Base-by-base conservation (phyloP, 1,140 invertebrate species). In the Sycophaga agraensis region DNA sequence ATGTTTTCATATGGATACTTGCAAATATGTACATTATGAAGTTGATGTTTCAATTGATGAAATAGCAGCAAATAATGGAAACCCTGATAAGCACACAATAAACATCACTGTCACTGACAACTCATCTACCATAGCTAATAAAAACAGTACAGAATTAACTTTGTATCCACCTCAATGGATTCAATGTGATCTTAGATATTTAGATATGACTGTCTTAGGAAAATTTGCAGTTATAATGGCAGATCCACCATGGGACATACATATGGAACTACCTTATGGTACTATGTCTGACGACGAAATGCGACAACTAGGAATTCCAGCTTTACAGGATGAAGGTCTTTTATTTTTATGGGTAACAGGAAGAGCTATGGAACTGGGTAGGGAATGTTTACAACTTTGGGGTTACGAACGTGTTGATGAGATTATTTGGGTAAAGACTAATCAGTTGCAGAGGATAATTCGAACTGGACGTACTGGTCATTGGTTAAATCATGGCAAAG, bases 271-370 rank as follows among this genome's bases (percentile, higher is more conserved):
- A 37, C 96, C 96, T 0, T 99, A 99, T 75, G 96, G 97, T n/a
- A 99, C 96, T 2, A 96, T 99, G 93, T 96, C 93, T 0, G 96
- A 99, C 77, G 95, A 98, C 77, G 97, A 99, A 82, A 99, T 99
- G 96, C 86, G 96, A 65, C 93, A 95, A 54, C 79, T 99, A 31
- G 93, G 94, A 0, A 78, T 78, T 40, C 90, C 89, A 1, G 88
- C 91, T 19, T 81, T 98, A 50, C 96, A 98, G 81, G 96, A 98
- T 74, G 94, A 97, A 72, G 96, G 96, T 1, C 85, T 98, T 9
- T 92, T 99, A 53, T 99, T 99, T 79, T 83, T 98, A 0, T 99
- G 96, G 96, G 97, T 99, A 0, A 99, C 96, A 16, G 96, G 96
- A 40, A 87, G 96, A 73, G 96, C 96, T 0, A 99, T 99, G 96